Base-by-base conservation (phyloP, 2,888 invertebrate genomes). In the Pterostichus niger region DNA sequence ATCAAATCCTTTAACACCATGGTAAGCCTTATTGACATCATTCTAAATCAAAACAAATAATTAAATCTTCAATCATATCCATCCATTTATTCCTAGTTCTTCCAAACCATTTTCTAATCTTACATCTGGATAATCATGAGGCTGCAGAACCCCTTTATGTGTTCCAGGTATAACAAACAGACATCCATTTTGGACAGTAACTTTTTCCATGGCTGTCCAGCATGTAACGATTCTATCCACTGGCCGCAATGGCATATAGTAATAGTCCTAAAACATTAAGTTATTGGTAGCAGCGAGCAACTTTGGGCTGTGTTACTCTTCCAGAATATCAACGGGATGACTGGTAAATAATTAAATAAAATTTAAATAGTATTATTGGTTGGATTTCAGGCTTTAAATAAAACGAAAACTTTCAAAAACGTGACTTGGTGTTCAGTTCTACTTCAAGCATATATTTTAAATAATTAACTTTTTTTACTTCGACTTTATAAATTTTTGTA, bases 221-320 rank as follows among this genome's bases (percentile, higher is more conserved):
- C 94, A 90, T 24, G 94, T 96, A 0, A 95, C 93, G 76, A 96
- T 94, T 84, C 91, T 90, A 84, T 95, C 92, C 0, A 93, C 94
- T 0, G 96, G 96, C 6, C 96, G 92, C 88, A 96, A 94, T 2
- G 96, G 96, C 88, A 96, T 96, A 89, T 96, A 96, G 88, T 94
- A 94, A 33, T 96, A 89, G 87, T 96, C 96, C 92, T 96, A 92
- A 11, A 56, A 49, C 33, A 15, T 5, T 3, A 6, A 9, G 1
- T 6, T 7, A 24, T 24, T 24, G 3, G 24, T 24, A 24, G 24
- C 24, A 24, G 2, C 24, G 24, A 24, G 24, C 24, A 24, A 24
- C 24, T 24, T 24, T 24, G 24, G 24, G 2, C 24, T 24, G 3
- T 24, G 24, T 24, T 2, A 3, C 24, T 24, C 24, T 24, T 24